A percentile compares a stretch with the other conserved stretches of the same genome.
These are phyloP conservation scores for Solenopsis fugax DNA, from an alignment of 1,140 invertebrate genomes.

Conservation along the genomic window DNA sequence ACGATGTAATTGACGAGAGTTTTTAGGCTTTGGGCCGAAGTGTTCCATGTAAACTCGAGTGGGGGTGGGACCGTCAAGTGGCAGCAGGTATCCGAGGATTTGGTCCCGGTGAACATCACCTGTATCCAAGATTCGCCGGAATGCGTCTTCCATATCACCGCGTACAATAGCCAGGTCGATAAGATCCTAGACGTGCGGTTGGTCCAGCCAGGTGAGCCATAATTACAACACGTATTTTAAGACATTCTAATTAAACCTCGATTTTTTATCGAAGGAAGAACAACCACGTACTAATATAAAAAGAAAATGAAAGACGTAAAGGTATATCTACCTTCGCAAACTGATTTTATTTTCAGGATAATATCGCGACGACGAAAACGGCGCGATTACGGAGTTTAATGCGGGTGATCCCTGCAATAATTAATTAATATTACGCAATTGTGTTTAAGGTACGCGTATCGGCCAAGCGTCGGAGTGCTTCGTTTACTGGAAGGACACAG, in stretches of 20 bases:
- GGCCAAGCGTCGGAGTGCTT: conserved; percentile 99
- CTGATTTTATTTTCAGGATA: conserved; percentile 3
- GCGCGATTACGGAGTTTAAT: background rate
- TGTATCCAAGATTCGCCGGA: conserved; percentile 98
- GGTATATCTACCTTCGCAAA: background rate
- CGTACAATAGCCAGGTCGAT: conserved; percentile 99
- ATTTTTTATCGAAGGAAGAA: background rate
- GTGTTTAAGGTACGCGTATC: conserved; percentile 94
- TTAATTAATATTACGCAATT: conserved; percentile 23
- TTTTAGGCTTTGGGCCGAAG: conserved; percentile 97
- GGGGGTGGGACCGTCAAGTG: conserved; percentile 96
- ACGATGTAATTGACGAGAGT: conserved; percentile 77
- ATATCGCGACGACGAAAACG: background rate
- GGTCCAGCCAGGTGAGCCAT: conserved; percentile 95
- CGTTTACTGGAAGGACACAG: conserved; percentile 99
- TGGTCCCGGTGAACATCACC: conserved; percentile 98
- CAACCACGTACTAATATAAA: background rate
- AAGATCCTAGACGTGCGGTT: conserved; percentile 99
- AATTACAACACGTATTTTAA: conserved; percentile 28
- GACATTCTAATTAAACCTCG: conserved; percentile 14
- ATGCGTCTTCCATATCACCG: conserved; percentile 98
- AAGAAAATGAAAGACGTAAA: background rate
- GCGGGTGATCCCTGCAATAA: background rate
- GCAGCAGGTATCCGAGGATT: conserved; percentile 98
- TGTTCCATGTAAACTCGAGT: conserved; percentile 97